Conservation (phyloP, 2,797 vertebrate species). For the Nyctalus aviator region DNA sequence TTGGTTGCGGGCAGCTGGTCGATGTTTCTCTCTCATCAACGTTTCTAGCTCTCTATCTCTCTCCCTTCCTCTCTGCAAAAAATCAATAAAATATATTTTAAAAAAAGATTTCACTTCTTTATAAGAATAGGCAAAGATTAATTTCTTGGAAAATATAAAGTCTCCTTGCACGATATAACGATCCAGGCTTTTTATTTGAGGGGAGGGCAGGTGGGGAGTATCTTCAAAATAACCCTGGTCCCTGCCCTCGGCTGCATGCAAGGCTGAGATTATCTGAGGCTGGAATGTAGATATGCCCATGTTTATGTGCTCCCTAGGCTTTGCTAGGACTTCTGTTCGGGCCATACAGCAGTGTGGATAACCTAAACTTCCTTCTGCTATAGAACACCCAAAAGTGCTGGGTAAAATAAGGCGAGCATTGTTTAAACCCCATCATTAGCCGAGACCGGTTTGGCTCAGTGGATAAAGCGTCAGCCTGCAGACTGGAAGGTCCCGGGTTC, state of each 20-base stretch:
- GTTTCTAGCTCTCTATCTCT: no score
- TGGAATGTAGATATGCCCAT: not conserved
- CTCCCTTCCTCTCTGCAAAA: no score
- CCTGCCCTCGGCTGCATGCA: not conserved
- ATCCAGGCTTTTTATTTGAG: slow-evolving; percentile 18
- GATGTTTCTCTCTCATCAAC: no score
- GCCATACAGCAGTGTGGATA: not conserved
- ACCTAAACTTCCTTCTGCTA: not conserved
- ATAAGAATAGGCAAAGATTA: slow-evolving; percentile 56
- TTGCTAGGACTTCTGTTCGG: not conserved
- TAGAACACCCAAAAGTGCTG: not conserved
- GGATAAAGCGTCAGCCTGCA: no score
- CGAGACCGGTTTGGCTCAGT: no score
- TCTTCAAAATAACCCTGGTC: not conserved
- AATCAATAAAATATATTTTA: no score
- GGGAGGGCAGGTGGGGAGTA: no score
- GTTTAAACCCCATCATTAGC: not conserved
- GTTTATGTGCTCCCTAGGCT: not conserved
- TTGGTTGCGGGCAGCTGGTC: no score
- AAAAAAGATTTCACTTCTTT: slow-evolving; percentile 64
- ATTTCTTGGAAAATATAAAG: slow-evolving; percentile 56
- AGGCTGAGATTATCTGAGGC: not conserved
- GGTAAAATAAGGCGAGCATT: not conserved
- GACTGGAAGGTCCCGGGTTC: no score
- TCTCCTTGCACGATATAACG: not conserved